Evolutionary conservation across 2,888 invertebrate genomes (phyloP).

Genomic region (Agrilus biguttatus): DNA sequence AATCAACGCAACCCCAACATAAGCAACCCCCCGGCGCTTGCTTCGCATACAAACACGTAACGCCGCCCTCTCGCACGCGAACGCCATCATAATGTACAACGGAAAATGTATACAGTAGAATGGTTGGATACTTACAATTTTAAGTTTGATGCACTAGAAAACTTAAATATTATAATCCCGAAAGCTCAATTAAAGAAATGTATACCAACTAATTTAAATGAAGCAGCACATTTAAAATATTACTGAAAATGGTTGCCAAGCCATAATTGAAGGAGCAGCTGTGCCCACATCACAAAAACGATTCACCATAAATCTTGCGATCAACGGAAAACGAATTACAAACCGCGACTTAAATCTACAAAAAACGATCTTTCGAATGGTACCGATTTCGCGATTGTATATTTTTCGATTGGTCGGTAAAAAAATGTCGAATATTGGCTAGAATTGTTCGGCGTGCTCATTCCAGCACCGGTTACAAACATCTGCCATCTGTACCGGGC

Average conservation of each 20-base stretch:
- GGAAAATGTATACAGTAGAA: neutral
- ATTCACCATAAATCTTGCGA: slow-evolving; percentile 2
- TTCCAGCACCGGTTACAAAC: slow-evolving; percentile 29
- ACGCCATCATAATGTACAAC: slow-evolving; percentile 12
- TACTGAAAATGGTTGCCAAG: slow-evolving; percentile 33
- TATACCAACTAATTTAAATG: neutral
- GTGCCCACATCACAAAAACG: slow-evolving; percentile 14
- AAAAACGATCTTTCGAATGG: slow-evolving; percentile 12
- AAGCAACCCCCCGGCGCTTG: slow-evolving; percentile 5
- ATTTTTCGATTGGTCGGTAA: slow-evolving; percentile 7
- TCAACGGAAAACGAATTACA: slow-evolving; percentile 6
- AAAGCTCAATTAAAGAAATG: too few species aligned
- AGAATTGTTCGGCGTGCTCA: slow-evolving; percentile 22
- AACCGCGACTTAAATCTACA: slow-evolving; percentile 7
- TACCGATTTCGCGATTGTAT: slow-evolving; percentile 7
- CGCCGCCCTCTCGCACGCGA: slow-evolving; percentile 12
- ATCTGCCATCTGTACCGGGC: slow-evolving; percentile 35
- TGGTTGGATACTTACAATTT: too few species aligned
- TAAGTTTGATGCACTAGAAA: too few species aligned
- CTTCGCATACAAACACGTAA: slow-evolving; percentile 5
- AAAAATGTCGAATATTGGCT: slow-evolving; percentile 17
- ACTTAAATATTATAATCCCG: too few species aligned
- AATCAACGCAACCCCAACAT: too few species aligned
- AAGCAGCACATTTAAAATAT: slow-evolving; percentile 10
- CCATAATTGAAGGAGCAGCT: slow-evolving; percentile 25